Percentiles rank a stretch among this genome's conserved stretches.
Evolutionary conservation across 2,888 invertebrate genomes (phyloP).

Genomic region (Ommatoiulus sabulosus): DNA sequence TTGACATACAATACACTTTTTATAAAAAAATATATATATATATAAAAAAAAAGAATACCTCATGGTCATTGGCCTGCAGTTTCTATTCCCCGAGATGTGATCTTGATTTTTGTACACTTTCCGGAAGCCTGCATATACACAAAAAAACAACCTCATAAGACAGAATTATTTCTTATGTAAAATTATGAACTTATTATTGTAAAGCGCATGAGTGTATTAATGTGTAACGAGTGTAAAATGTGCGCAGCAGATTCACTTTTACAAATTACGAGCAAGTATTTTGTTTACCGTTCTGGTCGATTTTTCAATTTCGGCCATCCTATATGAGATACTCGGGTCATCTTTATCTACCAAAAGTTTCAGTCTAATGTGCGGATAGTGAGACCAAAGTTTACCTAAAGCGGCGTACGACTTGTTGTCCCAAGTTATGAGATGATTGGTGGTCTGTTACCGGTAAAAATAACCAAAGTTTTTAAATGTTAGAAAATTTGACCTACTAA

Average conservation of each 20-base stretch:
- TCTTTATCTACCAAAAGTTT: background rate
- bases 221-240: too few species aligned
- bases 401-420: background rate
- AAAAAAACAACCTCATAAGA: too few species aligned
- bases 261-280: too few species aligned
- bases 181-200: background rate
- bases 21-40: too few species aligned
- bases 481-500: too few species aligned
- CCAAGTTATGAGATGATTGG: constrained; percentile 51
- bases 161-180: too few species aligned
- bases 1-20: too few species aligned
- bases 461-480: background rate
- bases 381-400: constrained; percentile 49
- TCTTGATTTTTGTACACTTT: background rate
- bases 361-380: constrained; percentile 45
- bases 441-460: constrained; percentile 45
- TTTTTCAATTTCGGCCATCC: constrained; percentile 10
- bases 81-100: background rate
- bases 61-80: background rate
- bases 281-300: background rate
- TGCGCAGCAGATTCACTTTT: too few species aligned
- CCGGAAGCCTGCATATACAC: background rate
- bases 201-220: too few species aligned
- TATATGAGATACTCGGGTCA: background rate
- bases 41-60: background rate